Base-by-base conservation (phyloP, 1,140 invertebrate genomes). In the Probaryconus sp. region DNA sequence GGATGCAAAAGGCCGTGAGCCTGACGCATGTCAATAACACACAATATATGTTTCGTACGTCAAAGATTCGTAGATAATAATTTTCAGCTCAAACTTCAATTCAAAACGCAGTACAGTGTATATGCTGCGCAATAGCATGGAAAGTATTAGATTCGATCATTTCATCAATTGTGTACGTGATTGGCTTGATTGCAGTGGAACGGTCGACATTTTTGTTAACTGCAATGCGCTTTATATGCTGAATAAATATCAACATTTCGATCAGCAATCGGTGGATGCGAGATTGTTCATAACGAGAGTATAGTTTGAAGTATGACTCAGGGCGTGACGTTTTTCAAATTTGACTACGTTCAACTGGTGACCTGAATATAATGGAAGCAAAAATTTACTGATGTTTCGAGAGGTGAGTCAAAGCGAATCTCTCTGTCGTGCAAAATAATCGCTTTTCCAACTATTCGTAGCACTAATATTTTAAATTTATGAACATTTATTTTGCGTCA, bases 61-160 rank as follows among this genome's bases (percentile, higher is more conserved):
- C 31, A 56, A 67, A 31, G 42, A 56, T 67, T 47, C 35, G 16
- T 10, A 42, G 43, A 56, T 67, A 67, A 55, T 56, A 67, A 20
- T 13, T 56, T 24, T 11, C n/a, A 38, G 28, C 24, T 56, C 48
- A 53, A 14, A 33, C 37, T 50, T 48, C 56, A 40, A 48, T 31
- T 6, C 14, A 28, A 43, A 64, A 64, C 37, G 13, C 38, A 53
- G 37, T 35, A n/a, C n/a, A n/a, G n/a, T 43, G 16, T 21, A 24
- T 26, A 63, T 63, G 51, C 18, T 17, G 21, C 30, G 5, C 9
- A 6, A 20, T 28, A 30, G 17, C 9, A 11, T 10, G 26, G 24
- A 26, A 30, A 21, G 17, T 55, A 67, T 48, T 42, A 40, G 9
- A 45, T 55, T 45, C 21, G 38, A 37, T 26, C 24, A 50, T 65